These are phyloP conservation scores for Aphidius gifuensis DNA, from an alignment of 1,140 invertebrate genomes.

Conservation along the genomic window DNA sequence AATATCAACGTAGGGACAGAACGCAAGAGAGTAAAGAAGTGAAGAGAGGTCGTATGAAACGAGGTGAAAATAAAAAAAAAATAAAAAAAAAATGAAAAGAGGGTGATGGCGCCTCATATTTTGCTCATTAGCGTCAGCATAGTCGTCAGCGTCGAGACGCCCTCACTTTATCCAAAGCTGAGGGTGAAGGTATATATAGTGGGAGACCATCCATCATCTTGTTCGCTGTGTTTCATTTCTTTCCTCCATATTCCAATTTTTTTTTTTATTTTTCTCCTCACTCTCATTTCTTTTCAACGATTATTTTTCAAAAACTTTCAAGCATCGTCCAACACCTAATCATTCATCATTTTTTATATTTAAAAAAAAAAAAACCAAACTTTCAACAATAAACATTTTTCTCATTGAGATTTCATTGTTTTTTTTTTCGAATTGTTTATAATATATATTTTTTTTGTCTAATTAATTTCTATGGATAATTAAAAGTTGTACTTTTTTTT, in stretches of 20 bases:
- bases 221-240: slow-evolving; percentile 37
- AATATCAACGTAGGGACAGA: slow-evolving; percentile 34
- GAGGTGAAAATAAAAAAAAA: slow-evolving; percentile 24
- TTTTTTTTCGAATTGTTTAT: too few species aligned
- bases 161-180: slow-evolving; percentile 40
- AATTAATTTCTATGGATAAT: too few species aligned
- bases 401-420: too few species aligned
- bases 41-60: neutral
- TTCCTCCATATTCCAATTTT: neutral
- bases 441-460: too few species aligned
- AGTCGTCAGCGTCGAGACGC: slow-evolving; percentile 49
- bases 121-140: slow-evolving; percentile 56
- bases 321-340: slow-evolving; percentile 15
- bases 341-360: slow-evolving; percentile 15
- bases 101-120: slow-evolving; percentile 51
- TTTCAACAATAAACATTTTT: neutral
- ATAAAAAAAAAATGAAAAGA: slow-evolving; percentile 14
- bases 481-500: too few species aligned
- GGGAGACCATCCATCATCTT: slow-evolving; percentile 53
- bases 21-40: slow-evolving; percentile 19
- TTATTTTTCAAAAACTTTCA: neutral
- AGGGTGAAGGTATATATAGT: slow-evolving; percentile 35
- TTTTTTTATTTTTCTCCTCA: neutral
- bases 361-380: neutral
- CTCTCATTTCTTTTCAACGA: neutral